Percentiles rank a stretch among this genome's conserved stretches.
Conservation (phyloP, 2,797 vertebrate species). For the Lophotriccus pileatus region DNA sequence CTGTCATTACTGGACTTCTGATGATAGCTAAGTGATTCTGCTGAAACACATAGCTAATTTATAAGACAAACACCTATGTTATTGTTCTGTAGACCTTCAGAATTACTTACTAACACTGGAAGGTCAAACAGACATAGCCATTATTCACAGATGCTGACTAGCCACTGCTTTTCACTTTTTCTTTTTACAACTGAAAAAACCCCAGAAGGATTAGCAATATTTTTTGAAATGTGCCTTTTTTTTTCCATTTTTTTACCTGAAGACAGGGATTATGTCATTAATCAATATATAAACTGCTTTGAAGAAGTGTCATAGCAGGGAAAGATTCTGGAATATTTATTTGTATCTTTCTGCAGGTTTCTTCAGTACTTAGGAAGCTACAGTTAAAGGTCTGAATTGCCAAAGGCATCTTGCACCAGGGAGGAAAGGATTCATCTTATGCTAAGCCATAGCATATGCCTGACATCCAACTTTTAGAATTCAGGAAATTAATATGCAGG, state of each 20-base stretch:
- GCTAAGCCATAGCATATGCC: background rate
- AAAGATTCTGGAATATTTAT: background rate
- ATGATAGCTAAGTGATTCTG: background rate
- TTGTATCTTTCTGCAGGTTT: background rate
- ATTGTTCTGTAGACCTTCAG: background rate
- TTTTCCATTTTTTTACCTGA: background rate
- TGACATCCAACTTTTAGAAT: background rate
- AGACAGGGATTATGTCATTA: background rate
- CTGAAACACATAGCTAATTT: background rate
- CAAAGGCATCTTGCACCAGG: background rate
- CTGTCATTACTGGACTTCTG: background rate
- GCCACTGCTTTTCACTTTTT: background rate
- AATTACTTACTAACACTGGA: background rate
- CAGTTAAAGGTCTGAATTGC: background rate
- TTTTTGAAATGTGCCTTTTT: background rate
- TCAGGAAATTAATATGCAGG: background rate
- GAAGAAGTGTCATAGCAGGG: background rate
- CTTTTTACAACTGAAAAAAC: background rate
- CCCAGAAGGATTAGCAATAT: background rate
- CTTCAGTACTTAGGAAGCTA: background rate
- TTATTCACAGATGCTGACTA: background rate
- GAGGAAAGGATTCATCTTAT: background rate
- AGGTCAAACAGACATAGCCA: background rate
- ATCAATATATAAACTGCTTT: background rate
- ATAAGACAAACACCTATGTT: background rate